Evolutionary conservation across 1,140 invertebrate genomes (phyloP).

Genomic region (Ostrea denselamellosa): DNA sequence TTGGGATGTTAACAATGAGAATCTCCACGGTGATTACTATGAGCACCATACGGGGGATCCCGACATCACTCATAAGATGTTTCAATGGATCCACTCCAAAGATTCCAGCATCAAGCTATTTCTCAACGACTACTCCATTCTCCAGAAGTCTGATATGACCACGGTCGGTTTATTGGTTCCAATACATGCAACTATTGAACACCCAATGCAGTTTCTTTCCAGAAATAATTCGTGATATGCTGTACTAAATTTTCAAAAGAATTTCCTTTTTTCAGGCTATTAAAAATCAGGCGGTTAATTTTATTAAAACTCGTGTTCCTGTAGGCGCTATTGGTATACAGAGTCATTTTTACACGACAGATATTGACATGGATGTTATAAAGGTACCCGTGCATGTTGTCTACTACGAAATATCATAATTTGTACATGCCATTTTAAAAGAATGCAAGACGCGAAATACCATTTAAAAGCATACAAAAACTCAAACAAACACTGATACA

Average conservation of each 20-base stretch:
- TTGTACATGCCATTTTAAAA: no score
- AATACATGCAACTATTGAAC: no score
- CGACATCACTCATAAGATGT: constrained; percentile 66
- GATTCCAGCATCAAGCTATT: constrained; percentile 66
- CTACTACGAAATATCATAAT: no score
- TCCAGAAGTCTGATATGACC: constrained; percentile 52
- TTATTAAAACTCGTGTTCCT: constrained; percentile 49
- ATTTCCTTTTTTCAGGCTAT: constrained; percentile 53
- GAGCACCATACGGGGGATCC: constrained; percentile 56
- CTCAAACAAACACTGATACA: no score
- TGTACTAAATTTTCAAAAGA: not conserved
- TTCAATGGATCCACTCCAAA: constrained; percentile 55
- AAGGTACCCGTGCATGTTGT: not conserved
- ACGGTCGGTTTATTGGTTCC: constrained; percentile 48
- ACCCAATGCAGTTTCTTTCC: no score
- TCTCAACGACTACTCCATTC: constrained; percentile 69
- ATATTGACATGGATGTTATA: constrained; percentile 48
- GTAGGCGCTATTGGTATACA: constrained; percentile 64
- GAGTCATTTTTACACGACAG: constrained; percentile 58
- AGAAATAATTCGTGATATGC: no score
- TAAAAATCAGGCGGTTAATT: constrained; percentile 10
- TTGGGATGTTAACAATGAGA: constrained; percentile 75
- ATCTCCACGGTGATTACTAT: constrained; percentile 61
- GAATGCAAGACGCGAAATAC: no score
- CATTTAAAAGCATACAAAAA: no score